Evolutionary conservation across 2,888 invertebrate species (phyloP), one percentile per base, ranked within the genome.

Genomic region (Tetranychus piercei): DNA sequence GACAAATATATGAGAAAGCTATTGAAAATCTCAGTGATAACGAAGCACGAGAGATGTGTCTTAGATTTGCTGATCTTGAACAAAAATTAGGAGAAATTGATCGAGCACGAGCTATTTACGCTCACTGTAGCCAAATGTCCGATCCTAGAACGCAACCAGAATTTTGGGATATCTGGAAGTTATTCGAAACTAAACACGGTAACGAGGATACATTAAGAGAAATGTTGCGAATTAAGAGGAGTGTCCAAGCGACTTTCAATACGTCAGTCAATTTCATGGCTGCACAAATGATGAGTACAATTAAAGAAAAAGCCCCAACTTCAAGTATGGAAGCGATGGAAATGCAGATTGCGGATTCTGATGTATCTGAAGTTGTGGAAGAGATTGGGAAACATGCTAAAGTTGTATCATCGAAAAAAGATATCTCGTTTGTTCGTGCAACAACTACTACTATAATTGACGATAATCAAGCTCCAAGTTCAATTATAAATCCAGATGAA

Each of bases 141-240:
- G 99, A 99, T 86, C 99, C 99, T 1, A 87, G 99, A 81, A 85
- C 87, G 9, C 92, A 94, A 6, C 87, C 88, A 0, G 90, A 91
- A 75, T 99, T 99, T 83, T 99, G 99, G 97, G 91, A 93, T 81
- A 91, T 92, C 1, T 99, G 99, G 99, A 95, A 96, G 82, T 95
- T 97, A 81, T 99, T 99, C 85, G 99, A 99, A 85, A 92, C 97
- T 22, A 88, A 92, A 72, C 97, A 99, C 83, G 99, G 99, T 20
- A 99, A 99, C 84, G 97, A 99, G 83, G 99, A 99, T 81, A 99
- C 99, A 0, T 94, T 99, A 88, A 86, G 96, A 71, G 97, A 99
- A 85, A 96, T 99, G 96, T 85, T 99, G 79, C 87, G 97, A 80
- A 95, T 99, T 78, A 95, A 96, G 84, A 88, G 97, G 79, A 94